Evolutionary conservation across 2,888 invertebrate genomes (phyloP).

Genomic region (Microctonus hyperodae): DNA sequence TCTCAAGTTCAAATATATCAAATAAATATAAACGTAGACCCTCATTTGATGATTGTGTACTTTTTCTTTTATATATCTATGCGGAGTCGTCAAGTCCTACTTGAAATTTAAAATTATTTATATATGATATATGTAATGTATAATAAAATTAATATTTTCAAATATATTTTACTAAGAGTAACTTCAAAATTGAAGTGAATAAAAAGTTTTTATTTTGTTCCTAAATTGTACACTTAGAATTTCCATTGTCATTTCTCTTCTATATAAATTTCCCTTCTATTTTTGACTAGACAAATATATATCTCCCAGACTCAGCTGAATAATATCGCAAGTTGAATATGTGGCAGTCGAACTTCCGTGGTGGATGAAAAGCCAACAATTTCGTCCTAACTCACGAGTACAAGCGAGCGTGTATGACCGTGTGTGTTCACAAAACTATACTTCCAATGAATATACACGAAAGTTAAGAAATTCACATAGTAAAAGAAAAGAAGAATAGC

Average conservation of each 20-base stretch:
- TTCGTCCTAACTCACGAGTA: conserved; percentile 35
- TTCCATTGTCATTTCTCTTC: background rate
- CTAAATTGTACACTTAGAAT: background rate
- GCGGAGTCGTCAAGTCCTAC: too few species aligned
- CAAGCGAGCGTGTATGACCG: conserved; percentile 1
- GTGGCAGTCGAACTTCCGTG: conserved; percentile 29
- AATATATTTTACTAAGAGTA: too few species aligned
- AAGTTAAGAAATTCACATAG: conserved; percentile 42
- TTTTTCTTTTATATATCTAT: background rate
- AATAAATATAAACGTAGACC: conserved; percentile 3
- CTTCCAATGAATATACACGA: conserved; percentile 34
- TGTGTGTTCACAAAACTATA: conserved; percentile 29
- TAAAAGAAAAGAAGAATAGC: conserved; percentile 12
- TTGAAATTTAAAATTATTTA: too few species aligned
- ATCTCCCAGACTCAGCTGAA: conserved; percentile 32
- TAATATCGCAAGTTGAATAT: conserved; percentile 35
- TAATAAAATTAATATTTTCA: too few species aligned
- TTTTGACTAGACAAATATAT: conserved; percentile 24
- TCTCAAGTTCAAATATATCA: conserved; percentile 18
- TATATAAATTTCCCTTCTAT: conserved; percentile 24
- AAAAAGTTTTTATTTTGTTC: conserved; percentile 25
- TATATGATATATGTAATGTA: too few species aligned
- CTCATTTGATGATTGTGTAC: background rate
- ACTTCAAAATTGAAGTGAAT: background rate
- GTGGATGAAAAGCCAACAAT: conserved; percentile 42